Evolutionary conservation across 2,113 vertebrate species (phyloP).

Genomic region (zebrafish (Danio rerio)): DNA sequence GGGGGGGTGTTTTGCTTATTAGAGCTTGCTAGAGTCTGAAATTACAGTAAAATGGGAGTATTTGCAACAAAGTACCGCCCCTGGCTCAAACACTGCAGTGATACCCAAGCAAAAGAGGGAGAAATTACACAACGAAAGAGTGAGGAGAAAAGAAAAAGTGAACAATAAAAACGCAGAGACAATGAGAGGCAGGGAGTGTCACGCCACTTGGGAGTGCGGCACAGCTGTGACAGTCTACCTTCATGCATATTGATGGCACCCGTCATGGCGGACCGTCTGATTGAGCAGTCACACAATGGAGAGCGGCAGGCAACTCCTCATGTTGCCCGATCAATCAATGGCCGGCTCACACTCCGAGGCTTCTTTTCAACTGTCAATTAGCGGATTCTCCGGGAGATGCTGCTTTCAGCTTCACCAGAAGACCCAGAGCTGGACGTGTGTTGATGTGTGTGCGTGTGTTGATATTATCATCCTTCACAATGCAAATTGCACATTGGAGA

Average conservation of each 20-base stretch:
- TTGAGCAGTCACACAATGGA: conserved; percentile 75
- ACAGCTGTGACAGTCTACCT: conserved; percentile 71
- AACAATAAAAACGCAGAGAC: conserved; percentile 38
- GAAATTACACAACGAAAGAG: conserved; percentile 12
- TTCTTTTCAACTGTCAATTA: conserved; percentile 75
- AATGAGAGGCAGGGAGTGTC: conserved; percentile 67
- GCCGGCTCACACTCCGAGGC: conserved; percentile 64
- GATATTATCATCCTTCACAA: not conserved
- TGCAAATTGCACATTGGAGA: not conserved
- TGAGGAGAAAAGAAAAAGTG: conserved; percentile 26
- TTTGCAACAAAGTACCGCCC: conserved; percentile 33
- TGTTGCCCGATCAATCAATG: conserved; percentile 77
- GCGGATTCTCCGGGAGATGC: conserved; percentile 55
- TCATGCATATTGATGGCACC: conserved; percentile 76
- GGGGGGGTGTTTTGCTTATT: conserved; percentile 20
- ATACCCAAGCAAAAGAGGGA: conserved; percentile 59
- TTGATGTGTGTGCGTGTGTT: not conserved
- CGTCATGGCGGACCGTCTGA: conserved; percentile 70
- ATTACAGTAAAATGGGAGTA: conserved; percentile 35
- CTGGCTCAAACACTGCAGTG: conserved; percentile 49
- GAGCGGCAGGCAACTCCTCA: conserved; percentile 77
- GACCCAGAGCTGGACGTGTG: not conserved
- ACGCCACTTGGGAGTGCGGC: conserved; percentile 61
- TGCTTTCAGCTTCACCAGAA: not conserved
- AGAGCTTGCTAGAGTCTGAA: conserved; percentile 16